phyloP scores from a whole-genome alignment of 2,113 vertebrate genomes.

The Catharus bicknelli region DNA sequence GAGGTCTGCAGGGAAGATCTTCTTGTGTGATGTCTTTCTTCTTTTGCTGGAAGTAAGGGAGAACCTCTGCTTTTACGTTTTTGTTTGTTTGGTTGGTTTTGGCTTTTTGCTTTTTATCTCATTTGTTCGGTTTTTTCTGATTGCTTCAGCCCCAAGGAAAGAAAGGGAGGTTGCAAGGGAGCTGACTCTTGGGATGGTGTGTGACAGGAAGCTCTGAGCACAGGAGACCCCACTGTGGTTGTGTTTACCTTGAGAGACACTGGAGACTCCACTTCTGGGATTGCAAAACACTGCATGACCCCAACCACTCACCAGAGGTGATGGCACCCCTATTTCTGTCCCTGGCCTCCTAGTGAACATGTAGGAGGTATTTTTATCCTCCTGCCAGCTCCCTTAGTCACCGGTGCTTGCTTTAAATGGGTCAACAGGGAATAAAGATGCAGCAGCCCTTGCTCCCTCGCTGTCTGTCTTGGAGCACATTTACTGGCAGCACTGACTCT shows the following conservation, averaged over 20 bases:
- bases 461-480: not conserved
- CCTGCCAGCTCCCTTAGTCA: slow-evolving; percentile 33
- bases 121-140: not conserved
- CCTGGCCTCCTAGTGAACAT: slow-evolving; percentile 4
- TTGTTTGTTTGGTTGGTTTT: not conserved
- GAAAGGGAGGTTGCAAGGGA: not conserved
- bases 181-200: fast-evolving
- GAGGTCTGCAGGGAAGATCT: not conserved
- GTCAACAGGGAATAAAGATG: slow-evolving; percentile 67
- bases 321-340: slow-evolving; percentile 43
- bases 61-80: not conserved
- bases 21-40: not conserved
- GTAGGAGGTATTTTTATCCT: slow-evolving; percentile 63
- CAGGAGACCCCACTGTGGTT: not conserved
- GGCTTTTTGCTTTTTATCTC: too few species aligned
- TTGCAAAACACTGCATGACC: not conserved
- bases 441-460: not conserved
- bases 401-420: slow-evolving; percentile 50
- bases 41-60: not conserved
- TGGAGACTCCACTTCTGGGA: not conserved
- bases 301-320: not conserved
- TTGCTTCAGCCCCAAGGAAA: not conserved
- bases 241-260: not conserved
- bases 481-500: not conserved
- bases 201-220: not conserved